phyloP scores from a whole-genome alignment of 2,888 invertebrate species.

The Eupeodes luniger region DNA sequence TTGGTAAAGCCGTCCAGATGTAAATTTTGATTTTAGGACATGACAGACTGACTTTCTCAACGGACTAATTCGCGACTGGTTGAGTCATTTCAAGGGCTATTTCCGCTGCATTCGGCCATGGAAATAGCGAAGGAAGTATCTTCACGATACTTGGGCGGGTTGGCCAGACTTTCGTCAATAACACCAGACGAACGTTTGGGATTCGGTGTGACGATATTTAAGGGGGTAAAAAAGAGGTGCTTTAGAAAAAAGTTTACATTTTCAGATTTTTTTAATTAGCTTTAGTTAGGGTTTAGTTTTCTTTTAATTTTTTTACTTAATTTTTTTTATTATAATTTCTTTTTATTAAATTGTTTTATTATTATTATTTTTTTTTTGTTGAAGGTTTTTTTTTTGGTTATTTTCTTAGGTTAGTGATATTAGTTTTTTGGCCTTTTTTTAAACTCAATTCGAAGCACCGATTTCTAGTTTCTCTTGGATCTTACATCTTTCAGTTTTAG shows the following conservation, averaged over 20 bases:
- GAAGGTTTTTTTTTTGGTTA: not conserved
- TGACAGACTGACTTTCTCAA: not conserved
- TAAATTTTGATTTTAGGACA: not conserved
- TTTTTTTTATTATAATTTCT: not conserved
- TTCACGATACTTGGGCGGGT: not conserved
- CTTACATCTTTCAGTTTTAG: not conserved
- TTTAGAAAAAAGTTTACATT: not conserved
- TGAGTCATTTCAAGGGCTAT: not conserved
- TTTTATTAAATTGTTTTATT: no score
- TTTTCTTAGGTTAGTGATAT: not conserved
- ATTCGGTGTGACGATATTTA: not conserved
- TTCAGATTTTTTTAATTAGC: not conserved
- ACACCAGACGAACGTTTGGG: not conserved
- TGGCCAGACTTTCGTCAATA: not conserved
- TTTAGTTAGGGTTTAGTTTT: not conserved
- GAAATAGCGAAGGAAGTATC: constrained; percentile 3
- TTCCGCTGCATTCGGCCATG: not conserved
- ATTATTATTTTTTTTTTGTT: not conserved
- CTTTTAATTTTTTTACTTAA: not conserved
- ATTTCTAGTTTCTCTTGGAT: not conserved
- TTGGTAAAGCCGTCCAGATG: not conserved
- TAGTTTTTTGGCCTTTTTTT: not conserved
- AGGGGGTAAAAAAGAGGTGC: not conserved
- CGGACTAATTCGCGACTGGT: not conserved
- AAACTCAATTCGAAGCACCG: not conserved